Percentiles rank a stretch among this genome's conserved stretches.
Conservation (phyloP, 2,797 vertebrate genomes). For the Pteronotus mesoamericanus region DNA sequence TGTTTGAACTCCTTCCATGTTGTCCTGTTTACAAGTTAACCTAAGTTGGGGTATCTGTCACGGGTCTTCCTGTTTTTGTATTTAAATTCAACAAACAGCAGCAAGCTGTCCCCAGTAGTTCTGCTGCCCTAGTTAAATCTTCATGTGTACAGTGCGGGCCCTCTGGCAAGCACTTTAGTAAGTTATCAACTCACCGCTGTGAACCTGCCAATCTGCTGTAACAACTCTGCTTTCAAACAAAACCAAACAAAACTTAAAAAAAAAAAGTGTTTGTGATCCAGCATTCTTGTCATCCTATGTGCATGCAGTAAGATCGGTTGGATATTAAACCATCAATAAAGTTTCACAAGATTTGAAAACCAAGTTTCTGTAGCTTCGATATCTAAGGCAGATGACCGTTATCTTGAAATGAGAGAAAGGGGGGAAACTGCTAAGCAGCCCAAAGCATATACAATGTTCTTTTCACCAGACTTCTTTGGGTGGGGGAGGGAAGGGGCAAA, state of each 20-base stretch:
- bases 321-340: slow-evolving; percentile 98
- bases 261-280: slow-evolving; percentile 92
- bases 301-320: slow-evolving; percentile 97
- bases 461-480: slow-evolving; percentile 43
- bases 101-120: slow-evolving; percentile 79
- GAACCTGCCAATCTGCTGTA: slow-evolving; percentile 94
- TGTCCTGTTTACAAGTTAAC: slow-evolving; percentile 95
- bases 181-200: slow-evolving; percentile 88
- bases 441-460: slow-evolving; percentile 58
- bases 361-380: slow-evolving; percentile 86
- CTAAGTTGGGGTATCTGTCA: slow-evolving; percentile 93
- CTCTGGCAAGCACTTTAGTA: slow-evolving; percentile 83
- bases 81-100: slow-evolving; percentile 82
- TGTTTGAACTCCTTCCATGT: slow-evolving; percentile 89
- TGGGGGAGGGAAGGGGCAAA: slow-evolving; percentile 29
- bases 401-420: slow-evolving; percentile 70
- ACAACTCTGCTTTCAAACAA: slow-evolving; percentile 92
- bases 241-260: slow-evolving; percentile 73
- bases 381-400: slow-evolving; percentile 78
- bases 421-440: slow-evolving; percentile 49
- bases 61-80: slow-evolving; percentile 92
- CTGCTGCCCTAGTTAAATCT: slow-evolving; percentile 84
- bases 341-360: slow-evolving; percentile 91
- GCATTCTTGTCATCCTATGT: slow-evolving; percentile 96
- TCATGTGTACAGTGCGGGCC: slow-evolving; percentile 85